Evolutionary conservation across 2,888 invertebrate species (phyloP), one percentile per base, ranked within the genome.

Genomic region (Synergus umbraculus): DNA sequence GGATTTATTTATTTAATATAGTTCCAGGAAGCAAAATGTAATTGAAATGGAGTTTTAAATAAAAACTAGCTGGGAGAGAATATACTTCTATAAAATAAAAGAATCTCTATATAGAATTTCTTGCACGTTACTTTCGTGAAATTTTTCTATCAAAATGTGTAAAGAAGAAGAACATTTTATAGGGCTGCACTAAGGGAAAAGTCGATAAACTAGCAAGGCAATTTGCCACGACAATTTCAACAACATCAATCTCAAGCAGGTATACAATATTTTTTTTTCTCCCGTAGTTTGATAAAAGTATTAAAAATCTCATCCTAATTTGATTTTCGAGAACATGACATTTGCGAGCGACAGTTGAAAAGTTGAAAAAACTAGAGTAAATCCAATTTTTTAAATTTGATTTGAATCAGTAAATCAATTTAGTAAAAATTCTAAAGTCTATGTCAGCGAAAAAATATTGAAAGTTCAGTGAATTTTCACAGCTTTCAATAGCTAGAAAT

Each of bases 161-260:
- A 12, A 63, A 63, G 63, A 29, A 29, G 2, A 29, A 22, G 63
- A 63, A 63, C 18, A 22, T 22, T 22, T 63, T 10, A 22, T 12
- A 63, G 12, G 12, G 10, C 10, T 63, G 1, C 4, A 63, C 18
- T 58, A 10, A 22, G 9, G 9, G 18, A 63, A 12, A 63, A 63
- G 12, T 63, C 22, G 22, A 63, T 63, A 9, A 63, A 63, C 2
- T 18, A 58, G 22, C n/a, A 29, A 22, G 29, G 63, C 63, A 63
- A 63, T 63, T 63, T 63, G 29, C 63, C 63, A 63, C 10, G 22
- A 18, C 29, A 63, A 63, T 63, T 63, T 29, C 63, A 63, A 18
- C 18, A 63, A 18, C 63, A 63, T 29, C 63, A 63, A 29, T 63
- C 63, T 63, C 29, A 63, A 60, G 58, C n/a, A 18, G 9, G 18